A percentile compares a stretch with the other conserved stretches of the same genome.
Conservation (phyloP, 2,797 vertebrate species). For the Pseudomugil gertrudae region DNA sequence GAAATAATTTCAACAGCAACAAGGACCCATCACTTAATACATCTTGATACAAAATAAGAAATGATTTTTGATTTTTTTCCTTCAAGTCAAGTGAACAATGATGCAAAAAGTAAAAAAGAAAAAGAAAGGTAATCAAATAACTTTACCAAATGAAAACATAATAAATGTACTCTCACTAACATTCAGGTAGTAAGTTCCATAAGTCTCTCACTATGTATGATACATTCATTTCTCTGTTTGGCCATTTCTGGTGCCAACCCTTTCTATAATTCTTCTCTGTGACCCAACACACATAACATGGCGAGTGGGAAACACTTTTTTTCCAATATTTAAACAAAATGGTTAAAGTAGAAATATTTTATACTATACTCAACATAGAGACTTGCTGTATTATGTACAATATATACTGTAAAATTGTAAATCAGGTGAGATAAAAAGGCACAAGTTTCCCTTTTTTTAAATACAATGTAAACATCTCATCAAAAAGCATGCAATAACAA, state of each 20-base stretch:
- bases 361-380: constrained; percentile 87
- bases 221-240: constrained; percentile 79
- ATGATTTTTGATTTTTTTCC: constrained; percentile 50
- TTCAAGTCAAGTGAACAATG: constrained; percentile 65
- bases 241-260: constrained; percentile 52
- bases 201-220: constrained; percentile 72
- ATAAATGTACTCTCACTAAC: constrained; percentile 76
- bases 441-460: constrained; percentile 99
- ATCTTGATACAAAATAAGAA: constrained; percentile 72
- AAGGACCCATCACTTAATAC: constrained; percentile 66
- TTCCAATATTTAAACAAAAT: constrained; percentile 73
- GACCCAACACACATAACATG: constrained; percentile 69
- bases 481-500: constrained; percentile 99
- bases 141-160: constrained; percentile 71
- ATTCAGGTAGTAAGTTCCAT: constrained; percentile 82
- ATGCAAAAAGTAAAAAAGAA: constrained; percentile 65
- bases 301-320: constrained; percentile 68
- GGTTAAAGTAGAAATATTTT: constrained; percentile 87
- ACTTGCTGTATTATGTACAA: constrained; percentile 96
- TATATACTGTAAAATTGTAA: constrained; percentile 95
- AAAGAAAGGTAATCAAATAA: constrained; percentile 54
- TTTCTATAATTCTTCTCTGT: constrained; percentile 58
- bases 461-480: constrained; percentile 99
- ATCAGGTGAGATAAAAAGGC: constrained; percentile 99
- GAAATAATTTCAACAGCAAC: constrained; percentile 70